phyloP scores from a whole-genome alignment of 1,140 invertebrate species.

The Drosophila sechellia region DNA sequence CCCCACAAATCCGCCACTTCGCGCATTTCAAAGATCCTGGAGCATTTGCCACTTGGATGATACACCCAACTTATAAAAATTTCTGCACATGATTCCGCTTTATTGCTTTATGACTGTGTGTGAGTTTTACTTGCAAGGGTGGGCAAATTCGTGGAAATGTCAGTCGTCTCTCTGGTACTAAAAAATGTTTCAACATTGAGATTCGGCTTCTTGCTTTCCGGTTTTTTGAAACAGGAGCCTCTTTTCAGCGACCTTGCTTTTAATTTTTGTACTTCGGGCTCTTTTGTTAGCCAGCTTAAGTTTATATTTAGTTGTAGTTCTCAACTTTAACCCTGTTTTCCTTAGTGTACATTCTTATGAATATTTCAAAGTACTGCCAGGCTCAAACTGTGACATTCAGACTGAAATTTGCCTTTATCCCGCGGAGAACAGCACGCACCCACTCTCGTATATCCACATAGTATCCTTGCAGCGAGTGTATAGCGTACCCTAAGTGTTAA shows the following conservation, averaged over 20 bases:
- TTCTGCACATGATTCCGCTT: conserved; percentile 63
- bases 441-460: conserved; percentile 8
- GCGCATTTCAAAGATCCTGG: conserved; percentile 3
- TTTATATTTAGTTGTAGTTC: not conserved
- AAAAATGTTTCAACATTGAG: not conserved
- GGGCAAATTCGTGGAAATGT: not conserved
- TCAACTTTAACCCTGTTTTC: not conserved
- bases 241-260: not conserved
- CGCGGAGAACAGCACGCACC: conserved; percentile 7
- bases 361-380: conserved; percentile 50
- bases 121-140: conserved; percentile 2
- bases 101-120: conserved; percentile 58
- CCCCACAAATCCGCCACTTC: not conserved
- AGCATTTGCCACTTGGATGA: conserved; percentile 19
- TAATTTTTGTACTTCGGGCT: not conserved
- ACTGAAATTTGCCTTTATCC: conserved; percentile 31
- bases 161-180: not conserved
- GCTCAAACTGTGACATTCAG: conserved; percentile 53
- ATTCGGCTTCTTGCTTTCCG: not conserved
- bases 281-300: no score
- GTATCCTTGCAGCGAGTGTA: conserved; percentile 3
- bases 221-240: not conserved
- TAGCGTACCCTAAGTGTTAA: not conserved
- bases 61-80: conserved; percentile 59
- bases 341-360: conserved; percentile 34